Conservation (phyloP, 2,797 vertebrate species). For the Periparus ater region DNA sequence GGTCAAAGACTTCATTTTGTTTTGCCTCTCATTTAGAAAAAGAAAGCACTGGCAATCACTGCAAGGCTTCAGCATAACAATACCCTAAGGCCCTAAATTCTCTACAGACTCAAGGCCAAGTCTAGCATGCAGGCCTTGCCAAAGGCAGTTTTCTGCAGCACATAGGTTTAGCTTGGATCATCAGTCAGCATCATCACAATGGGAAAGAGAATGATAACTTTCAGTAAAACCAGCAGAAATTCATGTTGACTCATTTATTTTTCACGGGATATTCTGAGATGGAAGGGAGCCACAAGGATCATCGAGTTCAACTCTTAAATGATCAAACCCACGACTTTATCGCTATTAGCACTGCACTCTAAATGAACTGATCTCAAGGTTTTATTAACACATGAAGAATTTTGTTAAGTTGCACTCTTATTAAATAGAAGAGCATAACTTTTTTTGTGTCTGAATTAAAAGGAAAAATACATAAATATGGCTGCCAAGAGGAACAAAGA, state of each 20-base stretch:
- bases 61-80: neutral
- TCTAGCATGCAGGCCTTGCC: neutral
- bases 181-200: neutral
- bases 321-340: neutral
- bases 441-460: neutral
- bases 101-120: neutral
- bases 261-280: neutral
- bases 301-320: neutral
- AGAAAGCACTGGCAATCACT: neutral
- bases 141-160: neutral
- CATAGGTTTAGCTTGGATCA: neutral
- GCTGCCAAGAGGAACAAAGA: neutral
- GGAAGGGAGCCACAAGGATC: neutral
- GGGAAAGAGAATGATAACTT: neutral
- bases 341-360: rapidly evolving
- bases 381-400: neutral
- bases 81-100: neutral
- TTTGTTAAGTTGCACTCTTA: neutral
- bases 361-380: neutral
- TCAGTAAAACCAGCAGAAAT: neutral
- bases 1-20: neutral
- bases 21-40: neutral
- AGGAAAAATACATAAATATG: neutral
- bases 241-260: neutral
- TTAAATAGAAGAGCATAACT: neutral